phyloP scores from a whole-genome alignment of 2,888 invertebrate species.

The Ophion obscuratus region DNA sequence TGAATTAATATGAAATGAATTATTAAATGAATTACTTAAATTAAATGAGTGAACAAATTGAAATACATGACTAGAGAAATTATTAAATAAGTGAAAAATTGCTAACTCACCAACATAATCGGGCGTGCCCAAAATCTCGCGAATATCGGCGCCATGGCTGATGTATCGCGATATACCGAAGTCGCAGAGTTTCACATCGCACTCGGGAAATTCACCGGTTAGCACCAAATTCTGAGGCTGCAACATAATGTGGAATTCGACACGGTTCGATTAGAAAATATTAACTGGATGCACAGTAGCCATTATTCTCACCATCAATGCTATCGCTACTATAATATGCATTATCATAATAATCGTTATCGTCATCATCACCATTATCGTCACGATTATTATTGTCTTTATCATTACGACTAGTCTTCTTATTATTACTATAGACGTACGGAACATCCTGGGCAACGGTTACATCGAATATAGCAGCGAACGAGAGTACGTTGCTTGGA shows the following conservation, averaged over 20 bases:
- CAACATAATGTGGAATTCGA: conserved; percentile 74
- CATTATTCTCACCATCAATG: background rate
- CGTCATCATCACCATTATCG: background rate
- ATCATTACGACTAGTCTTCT: background rate
- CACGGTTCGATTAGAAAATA: conserved; percentile 48
- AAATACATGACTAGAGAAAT: background rate
- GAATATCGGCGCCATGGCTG: conserved; percentile 95
- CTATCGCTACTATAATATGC: background rate
- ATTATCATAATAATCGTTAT: background rate
- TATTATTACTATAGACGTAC: background rate
- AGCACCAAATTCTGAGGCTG: conserved; percentile 98
- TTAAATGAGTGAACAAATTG: background rate
- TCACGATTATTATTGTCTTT: background rate
- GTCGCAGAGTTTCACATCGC: conserved; percentile 95
- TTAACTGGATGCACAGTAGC: background rate
- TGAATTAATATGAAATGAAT: no score
- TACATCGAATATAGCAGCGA: background rate
- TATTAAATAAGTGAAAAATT: background rate
- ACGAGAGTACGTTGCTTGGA: background rate
- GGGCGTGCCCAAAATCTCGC: conserved; percentile 97
- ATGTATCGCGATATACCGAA: conserved; percentile 97
- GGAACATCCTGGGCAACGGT: background rate
- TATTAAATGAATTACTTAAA: no score
- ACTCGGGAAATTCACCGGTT: conserved; percentile 90
- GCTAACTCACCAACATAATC: conserved; percentile 94